A percentile compares a stretch with the other conserved stretches of the same genome.
These are phyloP conservation scores for Drosophila mimica DNA, from an alignment of 2,888 invertebrate genomes.

Conservation along the genomic window DNA sequence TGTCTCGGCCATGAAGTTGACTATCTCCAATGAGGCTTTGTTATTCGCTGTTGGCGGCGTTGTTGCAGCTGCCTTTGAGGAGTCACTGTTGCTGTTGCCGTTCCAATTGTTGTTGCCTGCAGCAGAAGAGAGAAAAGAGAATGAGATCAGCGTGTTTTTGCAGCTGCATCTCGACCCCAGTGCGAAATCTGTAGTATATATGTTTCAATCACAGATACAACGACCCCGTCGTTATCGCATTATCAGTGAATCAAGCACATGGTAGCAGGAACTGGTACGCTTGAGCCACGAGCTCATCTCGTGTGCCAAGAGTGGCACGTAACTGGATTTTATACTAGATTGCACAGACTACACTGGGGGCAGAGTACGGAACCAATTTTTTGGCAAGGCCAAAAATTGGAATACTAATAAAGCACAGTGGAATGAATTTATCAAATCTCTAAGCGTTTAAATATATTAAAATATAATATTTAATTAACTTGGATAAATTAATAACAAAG, in stretches of 20 bases:
- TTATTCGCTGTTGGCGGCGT: conserved; percentile 38
- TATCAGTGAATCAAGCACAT: conserved; percentile 26
- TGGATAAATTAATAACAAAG: background rate
- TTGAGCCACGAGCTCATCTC: conserved; percentile 35
- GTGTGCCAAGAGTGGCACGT: conserved; percentile 9
- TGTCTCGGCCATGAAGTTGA: conserved; percentile 79
- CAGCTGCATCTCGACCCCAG: conserved; percentile 53
- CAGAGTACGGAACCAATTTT: background rate
- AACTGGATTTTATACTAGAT: conserved; percentile 7
- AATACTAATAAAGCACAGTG: conserved; percentile 12
- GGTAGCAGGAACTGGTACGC: conserved; percentile 29
- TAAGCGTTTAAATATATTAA: background rate
- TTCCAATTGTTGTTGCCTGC: conserved; percentile 46
- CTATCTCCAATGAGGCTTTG: conserved; percentile 60
- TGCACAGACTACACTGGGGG: background rate
- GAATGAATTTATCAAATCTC: background rate
- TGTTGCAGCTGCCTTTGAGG: conserved; percentile 33
- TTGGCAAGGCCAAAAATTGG: background rate
- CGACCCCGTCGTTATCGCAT: conserved; percentile 42
- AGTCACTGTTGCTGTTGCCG: conserved; percentile 32
- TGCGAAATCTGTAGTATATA: conserved; percentile 12
- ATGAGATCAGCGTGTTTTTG: conserved; percentile 30
- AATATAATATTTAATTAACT: background rate
- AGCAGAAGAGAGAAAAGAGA: conserved; percentile 19
- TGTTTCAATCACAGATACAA: conserved; percentile 31